Conservation (phyloP, 2,113 vertebrate species). For the Nyctibius bracteatus region DNA sequence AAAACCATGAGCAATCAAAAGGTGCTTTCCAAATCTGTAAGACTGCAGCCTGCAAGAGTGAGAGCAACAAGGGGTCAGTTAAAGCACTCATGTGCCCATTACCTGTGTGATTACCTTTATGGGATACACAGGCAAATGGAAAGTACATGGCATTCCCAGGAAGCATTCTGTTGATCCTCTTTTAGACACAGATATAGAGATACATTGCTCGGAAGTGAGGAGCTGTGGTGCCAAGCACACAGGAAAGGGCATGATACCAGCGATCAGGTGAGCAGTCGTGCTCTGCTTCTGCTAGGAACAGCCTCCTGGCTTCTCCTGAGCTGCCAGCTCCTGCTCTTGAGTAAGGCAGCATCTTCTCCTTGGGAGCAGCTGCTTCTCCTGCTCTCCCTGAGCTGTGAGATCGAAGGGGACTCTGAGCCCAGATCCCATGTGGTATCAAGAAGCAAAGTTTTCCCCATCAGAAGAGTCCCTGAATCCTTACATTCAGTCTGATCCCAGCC, state of each 20-base stretch:
- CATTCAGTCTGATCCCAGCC: not conserved
- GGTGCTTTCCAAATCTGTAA: not conserved
- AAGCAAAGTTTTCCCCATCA: not conserved
- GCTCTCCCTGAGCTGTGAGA: not conserved
- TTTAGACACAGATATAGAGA: not conserved
- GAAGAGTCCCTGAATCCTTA: not conserved
- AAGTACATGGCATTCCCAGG: not conserved
- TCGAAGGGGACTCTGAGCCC: not conserved
- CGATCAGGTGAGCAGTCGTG: not conserved
- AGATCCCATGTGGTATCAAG: not conserved
- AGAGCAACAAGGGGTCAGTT: not conserved
- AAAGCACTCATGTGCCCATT: not conserved
- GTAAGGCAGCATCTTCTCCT: not conserved
- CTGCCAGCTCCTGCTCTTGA: not conserved
- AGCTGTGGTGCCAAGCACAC: not conserved
- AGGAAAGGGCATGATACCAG: not conserved
- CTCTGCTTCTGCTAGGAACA: not conserved
- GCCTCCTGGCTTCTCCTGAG: not conserved
- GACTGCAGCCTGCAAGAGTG: not conserved
- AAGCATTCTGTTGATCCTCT: not conserved
- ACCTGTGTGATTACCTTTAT: not conserved
- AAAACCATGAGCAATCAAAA: not conserved
- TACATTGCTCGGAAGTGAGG: not conserved
- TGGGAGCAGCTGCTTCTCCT: not conserved
- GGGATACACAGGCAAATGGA: not conserved